Evolutionary conservation across 2,113 vertebrate genomes (phyloP).

Genomic region (Forbesichthys papilliferus): DNA sequence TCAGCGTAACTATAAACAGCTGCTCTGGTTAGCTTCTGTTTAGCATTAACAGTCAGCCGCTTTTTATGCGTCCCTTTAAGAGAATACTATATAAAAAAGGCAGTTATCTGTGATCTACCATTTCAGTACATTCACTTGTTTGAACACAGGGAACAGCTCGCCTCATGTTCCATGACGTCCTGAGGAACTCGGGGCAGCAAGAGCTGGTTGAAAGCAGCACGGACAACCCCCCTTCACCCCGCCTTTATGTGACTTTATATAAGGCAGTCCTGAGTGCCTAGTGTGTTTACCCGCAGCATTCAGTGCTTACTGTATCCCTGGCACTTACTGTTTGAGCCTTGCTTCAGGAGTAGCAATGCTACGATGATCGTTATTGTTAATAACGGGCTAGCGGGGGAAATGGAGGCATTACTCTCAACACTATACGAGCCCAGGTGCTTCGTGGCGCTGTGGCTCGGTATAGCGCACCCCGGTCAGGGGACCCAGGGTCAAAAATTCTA

Average conservation of each 20-base stretch:
- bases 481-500: constrained; percentile 30
- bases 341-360: constrained; percentile 72
- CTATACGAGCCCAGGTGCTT: constrained; percentile 63
- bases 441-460: constrained; percentile 50
- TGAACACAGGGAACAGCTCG: constrained; percentile 52
- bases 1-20: too few relatives aligned
- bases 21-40: too few relatives aligned
- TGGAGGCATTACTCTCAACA: constrained; percentile 71
- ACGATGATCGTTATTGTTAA: constrained; percentile 54
- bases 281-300: constrained; percentile 77
- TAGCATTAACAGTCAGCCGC: too few relatives aligned
- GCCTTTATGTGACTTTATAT: constrained; percentile 78
- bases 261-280: constrained; percentile 79
- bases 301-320: constrained; percentile 69
- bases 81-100: constrained; percentile 32
- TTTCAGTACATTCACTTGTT: constrained; percentile 65
- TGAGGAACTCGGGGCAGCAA: constrained; percentile 73
- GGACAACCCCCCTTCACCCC: constrained; percentile 70
- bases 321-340: constrained; percentile 53
- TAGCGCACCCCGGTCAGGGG: constrained; percentile 53
- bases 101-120: constrained; percentile 61
- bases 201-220: constrained; percentile 59
- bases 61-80: constrained; percentile 10
- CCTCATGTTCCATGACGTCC: constrained; percentile 70
- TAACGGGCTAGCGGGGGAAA: constrained; percentile 54